Conservation (phyloP, 1,140 invertebrate genomes). For the Aphelinus certus region DNA sequence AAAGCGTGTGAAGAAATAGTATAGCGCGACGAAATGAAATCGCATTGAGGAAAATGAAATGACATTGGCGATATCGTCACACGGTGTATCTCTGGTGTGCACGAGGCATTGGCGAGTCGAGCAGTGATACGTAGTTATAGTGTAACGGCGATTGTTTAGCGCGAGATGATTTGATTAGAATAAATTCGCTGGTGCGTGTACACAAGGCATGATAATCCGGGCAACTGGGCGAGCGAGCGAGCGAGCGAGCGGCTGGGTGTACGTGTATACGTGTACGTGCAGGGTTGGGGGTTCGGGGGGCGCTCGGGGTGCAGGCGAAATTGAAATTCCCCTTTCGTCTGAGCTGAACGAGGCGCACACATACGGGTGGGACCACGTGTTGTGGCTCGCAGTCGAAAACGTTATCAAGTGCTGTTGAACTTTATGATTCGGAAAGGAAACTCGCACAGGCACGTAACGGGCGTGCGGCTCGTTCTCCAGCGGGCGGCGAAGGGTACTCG, state of each 20-base stretch:
- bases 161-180: neutral
- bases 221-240: neutral
- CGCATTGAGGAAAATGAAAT: too few species aligned
- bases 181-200: neutral
- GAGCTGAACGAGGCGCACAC: neutral
- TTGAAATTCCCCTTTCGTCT: conserved; percentile 1
- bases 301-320: neutral
- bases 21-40: too few species aligned
- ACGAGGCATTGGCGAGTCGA: too few species aligned
- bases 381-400: neutral
- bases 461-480: too few species aligned
- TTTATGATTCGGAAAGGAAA: conserved; percentile 10
- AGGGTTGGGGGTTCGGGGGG: too few species aligned
- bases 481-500: neutral
- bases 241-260: neutral
- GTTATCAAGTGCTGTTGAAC: conserved; percentile 12
- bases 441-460: neutral
- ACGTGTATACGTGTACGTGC: too few species aligned
- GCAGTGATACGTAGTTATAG: too few species aligned
- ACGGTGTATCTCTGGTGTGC: too few species aligned
- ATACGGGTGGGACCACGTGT: neutral
- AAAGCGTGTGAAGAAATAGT: too few species aligned
- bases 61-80: too few species aligned
- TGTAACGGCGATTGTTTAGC: neutral
- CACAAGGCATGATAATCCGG: too few species aligned